A percentile compares a stretch with the other conserved stretches of the same genome.
Conservation (phyloP, 1,140 invertebrate genomes). For the Nasonia vitripennis region DNA sequence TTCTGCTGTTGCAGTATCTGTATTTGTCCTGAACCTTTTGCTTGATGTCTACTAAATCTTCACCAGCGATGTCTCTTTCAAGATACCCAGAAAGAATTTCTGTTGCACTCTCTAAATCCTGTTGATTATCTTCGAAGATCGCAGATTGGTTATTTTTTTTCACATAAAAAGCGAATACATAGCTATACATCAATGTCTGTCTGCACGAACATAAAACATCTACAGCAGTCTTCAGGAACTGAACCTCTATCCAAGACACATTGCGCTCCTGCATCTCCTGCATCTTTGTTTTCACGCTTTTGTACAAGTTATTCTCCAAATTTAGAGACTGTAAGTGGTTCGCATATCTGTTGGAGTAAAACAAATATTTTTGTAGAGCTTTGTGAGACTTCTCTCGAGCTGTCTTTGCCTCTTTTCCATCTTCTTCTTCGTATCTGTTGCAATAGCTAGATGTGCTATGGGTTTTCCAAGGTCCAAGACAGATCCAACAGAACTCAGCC, state of each 20-base stretch:
- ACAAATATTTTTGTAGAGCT: slow-evolving; percentile 95
- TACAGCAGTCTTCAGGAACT: slow-evolving; percentile 97
- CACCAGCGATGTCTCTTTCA: slow-evolving; percentile 97
- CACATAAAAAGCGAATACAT: slow-evolving; percentile 99
- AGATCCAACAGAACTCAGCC: slow-evolving; percentile 99
- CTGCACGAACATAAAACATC: slow-evolving; percentile 98
- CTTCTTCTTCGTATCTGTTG: slow-evolving; percentile 98
- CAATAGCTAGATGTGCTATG: slow-evolving; percentile 98
- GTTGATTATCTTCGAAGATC: slow-evolving; percentile 99
- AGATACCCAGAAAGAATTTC: slow-evolving; percentile 98
- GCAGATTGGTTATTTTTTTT: slow-evolving; percentile 98
- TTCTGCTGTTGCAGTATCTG: slow-evolving; percentile 97
- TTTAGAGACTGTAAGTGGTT: slow-evolving; percentile 99
- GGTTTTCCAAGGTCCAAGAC: slow-evolving; percentile 98
- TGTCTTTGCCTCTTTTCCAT: slow-evolving; percentile 95
- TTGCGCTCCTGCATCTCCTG: slow-evolving; percentile 99
- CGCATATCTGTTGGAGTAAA: slow-evolving; percentile 99
- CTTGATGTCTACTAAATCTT: slow-evolving; percentile 98
- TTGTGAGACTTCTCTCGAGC: slow-evolving; percentile 96
- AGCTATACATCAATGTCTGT: slow-evolving; percentile 99
- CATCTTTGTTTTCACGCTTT: slow-evolving; percentile 97
- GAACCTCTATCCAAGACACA: slow-evolving; percentile 99
- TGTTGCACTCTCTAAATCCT: slow-evolving; percentile 97
- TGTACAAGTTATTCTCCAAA: slow-evolving; percentile 97
- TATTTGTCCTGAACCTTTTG: slow-evolving; percentile 99